Base-by-base conservation (phyloP, 2,113 vertebrate species). In the Myxocyprinus asiaticus region DNA sequence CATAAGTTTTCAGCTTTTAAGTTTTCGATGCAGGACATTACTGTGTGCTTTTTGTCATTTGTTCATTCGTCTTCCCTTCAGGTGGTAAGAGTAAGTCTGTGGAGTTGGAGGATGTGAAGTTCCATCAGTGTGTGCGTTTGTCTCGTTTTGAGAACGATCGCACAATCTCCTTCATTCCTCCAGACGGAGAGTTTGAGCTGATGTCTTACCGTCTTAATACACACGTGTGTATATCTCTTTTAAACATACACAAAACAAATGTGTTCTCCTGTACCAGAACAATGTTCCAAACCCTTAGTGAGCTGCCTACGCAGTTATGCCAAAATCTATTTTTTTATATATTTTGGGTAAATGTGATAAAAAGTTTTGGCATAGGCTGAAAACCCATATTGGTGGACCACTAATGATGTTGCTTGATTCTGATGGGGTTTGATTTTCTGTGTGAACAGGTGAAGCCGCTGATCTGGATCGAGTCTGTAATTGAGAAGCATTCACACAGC, bases 401-500 rank as follows among this genome's bases (percentile, higher is more conserved):
- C 22, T 33, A 33, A 33, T 33, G 22, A 33, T 3, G 3, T 48
- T 4, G 47, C 9, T 48, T 48, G 4, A 9, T 80, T 0, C 53
- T 55, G 33, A 65, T 67, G n/a, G 11, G 11, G 43, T 58, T 79
- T 44, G 12, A 7, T 62, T 6, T 63, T 1, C 73, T 11, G 6
- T 86, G 61, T 85, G 55, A 45, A 3, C 73, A 99, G 97, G 98
- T 99, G 48, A 99, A 99, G 86, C 98, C 98, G 0, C 84, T 99
- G 85, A 99, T 99, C 88, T 99, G 98, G 98, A 99, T 99, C 3
- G 97, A 99, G 85, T 98, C 96, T 0, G 97, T 99, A 78, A 99
- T 99, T 7, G 97, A 99, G 86, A 99, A 99, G 84, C 98, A 99
- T 86, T 98, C 97, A 59, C 98, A 99, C 91, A 99, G 98, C 89